Percentiles rank a stretch among this genome's conserved stretches.
These are phyloP conservation scores for Caiman crocodilus DNA, from an alignment of 2,797 vertebrate genomes.

Conservation along the genomic window DNA sequence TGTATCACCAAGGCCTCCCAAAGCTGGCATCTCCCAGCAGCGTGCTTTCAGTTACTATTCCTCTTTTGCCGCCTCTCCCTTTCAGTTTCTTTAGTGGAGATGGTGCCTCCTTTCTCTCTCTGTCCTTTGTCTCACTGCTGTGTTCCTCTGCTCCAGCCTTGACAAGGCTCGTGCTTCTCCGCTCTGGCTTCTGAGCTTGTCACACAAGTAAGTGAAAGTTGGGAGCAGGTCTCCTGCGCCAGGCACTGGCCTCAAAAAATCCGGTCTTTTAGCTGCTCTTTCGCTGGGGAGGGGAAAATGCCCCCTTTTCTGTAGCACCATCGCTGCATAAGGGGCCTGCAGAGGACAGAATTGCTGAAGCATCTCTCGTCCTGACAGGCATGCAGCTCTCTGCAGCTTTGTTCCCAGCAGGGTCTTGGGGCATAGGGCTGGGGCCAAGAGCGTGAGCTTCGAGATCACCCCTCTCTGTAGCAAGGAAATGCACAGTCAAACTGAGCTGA, in stretches of 20 bases:
- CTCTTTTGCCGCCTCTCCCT: background rate
- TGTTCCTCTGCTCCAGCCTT: background rate
- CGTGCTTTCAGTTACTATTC: background rate
- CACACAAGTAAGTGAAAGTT: accelerated
- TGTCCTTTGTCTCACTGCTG: background rate
- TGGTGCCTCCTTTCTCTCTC: background rate
- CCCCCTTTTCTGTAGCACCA: accelerated
- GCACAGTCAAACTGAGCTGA: no score
- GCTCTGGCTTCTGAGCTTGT: background rate
- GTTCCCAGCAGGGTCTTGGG: background rate
- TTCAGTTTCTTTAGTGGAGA: accelerated
- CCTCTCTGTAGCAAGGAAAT: no score
- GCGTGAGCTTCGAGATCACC: background rate
- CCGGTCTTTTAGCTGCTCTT: background rate
- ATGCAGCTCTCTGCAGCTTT: background rate
- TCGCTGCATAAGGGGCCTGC: background rate
- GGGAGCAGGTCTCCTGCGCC: background rate
- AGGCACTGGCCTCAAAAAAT: background rate
- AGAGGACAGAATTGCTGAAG: no score
- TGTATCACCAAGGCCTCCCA: background rate
- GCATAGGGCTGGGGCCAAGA: background rate
- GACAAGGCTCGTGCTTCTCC: background rate
- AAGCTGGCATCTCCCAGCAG: background rate
- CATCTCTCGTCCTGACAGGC: background rate
- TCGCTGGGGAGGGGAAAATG: background rate